phyloP scores from a whole-genome alignment of 2,888 invertebrate genomes.

The Oscheius sp. region DNA sequence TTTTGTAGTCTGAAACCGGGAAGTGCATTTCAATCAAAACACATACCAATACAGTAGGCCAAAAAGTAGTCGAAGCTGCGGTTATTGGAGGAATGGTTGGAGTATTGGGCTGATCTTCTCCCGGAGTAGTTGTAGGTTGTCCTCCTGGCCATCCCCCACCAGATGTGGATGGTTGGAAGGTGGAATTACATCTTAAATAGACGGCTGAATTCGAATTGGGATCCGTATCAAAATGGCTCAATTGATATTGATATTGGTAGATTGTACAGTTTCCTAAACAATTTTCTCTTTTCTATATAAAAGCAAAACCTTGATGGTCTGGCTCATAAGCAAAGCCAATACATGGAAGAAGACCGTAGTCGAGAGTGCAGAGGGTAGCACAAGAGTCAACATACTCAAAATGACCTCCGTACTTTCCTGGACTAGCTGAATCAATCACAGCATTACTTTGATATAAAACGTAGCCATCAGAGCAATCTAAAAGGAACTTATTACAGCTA shows the following conservation, averaged over 20 bases:
- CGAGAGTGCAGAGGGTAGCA: constrained; percentile 15
- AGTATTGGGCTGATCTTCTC: not conserved
- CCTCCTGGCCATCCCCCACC: no score
- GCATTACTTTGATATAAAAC: not conserved
- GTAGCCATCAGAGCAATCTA: not conserved
- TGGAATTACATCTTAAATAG: constrained; percentile 17
- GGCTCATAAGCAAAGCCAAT: constrained; percentile 29
- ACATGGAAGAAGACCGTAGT: constrained; percentile 24
- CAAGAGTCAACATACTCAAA: constrained; percentile 25
- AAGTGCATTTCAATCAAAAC: no score
- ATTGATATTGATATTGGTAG: constrained; percentile 29
- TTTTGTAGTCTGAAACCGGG: not conserved
- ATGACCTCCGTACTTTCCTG: constrained; percentile 31
- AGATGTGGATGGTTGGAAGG: not conserved
- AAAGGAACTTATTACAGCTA: no score
- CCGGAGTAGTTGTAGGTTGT: not conserved
- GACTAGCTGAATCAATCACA: not conserved
- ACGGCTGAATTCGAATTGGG: not conserved
- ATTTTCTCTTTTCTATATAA: not conserved
- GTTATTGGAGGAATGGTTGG: not conserved
- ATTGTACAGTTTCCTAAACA: constrained; percentile 27
- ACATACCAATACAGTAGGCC: no score
- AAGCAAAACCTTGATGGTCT: constrained; percentile 7
- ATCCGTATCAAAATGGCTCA: not conserved
- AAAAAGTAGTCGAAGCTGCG: not conserved